These are phyloP conservation scores for Paramormyrops hopkinsi DNA, from an alignment of 2,797 vertebrate genomes.

Conservation along the genomic window DNA sequence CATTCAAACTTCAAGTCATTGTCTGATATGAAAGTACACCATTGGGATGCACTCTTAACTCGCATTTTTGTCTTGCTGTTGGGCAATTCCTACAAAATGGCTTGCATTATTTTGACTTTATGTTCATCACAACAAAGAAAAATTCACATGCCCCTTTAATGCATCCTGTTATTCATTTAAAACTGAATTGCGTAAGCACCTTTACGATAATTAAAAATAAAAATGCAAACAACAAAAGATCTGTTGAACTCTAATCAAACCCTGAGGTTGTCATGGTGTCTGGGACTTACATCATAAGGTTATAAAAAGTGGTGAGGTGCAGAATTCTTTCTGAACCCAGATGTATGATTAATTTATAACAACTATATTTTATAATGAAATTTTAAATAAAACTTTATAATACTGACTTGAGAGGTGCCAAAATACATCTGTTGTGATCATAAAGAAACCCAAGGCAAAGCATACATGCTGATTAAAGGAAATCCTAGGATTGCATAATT, in stretches of 20 bases:
- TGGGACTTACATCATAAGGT: constrained; percentile 8
- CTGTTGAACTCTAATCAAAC: neutral
- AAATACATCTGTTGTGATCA: constrained; percentile 17
- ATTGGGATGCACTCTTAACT: neutral
- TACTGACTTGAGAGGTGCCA: constrained; percentile 6
- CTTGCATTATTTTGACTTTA: neutral
- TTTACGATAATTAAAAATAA: neutral
- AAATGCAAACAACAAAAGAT: constrained; percentile 4
- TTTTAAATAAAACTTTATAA: neutral
- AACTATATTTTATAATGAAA: neutral
- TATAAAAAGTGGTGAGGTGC: neutral
- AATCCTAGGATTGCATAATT: neutral
- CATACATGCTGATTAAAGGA: neutral
- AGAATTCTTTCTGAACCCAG: neutral
- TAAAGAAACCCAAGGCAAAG: neutral
- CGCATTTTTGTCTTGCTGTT: neutral
- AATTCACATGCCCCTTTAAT: neutral
- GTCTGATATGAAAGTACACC: neutral
- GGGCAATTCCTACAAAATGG: neutral
- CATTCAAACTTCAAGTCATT: constrained; percentile 5
- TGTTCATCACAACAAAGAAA: neutral
- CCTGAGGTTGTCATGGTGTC: neutral
- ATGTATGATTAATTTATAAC: constrained; percentile 12
- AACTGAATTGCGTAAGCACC: neutral
- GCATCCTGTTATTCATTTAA: neutral